phyloP scores from a whole-genome alignment of 2,888 invertebrate genomes.

The Beris chalybata region DNA sequence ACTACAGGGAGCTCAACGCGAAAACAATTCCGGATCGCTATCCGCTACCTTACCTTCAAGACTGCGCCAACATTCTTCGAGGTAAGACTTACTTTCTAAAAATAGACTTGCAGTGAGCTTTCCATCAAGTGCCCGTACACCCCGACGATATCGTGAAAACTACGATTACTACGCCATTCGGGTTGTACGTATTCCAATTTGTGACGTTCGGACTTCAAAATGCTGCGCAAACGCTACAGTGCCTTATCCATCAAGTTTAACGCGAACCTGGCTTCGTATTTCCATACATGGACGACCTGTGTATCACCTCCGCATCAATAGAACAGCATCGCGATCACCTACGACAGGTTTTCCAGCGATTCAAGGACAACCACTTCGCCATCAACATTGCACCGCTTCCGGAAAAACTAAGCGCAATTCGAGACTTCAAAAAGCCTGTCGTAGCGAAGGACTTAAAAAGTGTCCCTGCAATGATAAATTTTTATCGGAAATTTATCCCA shows the following conservation, averaged over 20 bases:
- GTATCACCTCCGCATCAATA: conserved; percentile 37
- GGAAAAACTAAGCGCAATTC: background rate
- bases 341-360: conserved; percentile 34
- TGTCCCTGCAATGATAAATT: background rate
- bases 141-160: too few species aligned
- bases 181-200: too few species aligned
- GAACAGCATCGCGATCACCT: conserved; percentile 41
- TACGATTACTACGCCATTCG: too few species aligned
- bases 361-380: conserved; percentile 39
- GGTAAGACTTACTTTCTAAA: background rate
- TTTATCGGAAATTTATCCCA: conserved; percentile 5
- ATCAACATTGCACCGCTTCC: conserved; percentile 31
- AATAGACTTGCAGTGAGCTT: too few species aligned
- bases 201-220: too few species aligned
- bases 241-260: background rate
- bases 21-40: too few species aligned
- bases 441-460: background rate
- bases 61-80: background rate
- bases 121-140: too few species aligned
- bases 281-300: conserved; percentile 43
- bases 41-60: too few species aligned
- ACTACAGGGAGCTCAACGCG: background rate
- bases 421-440: background rate
- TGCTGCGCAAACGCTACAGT: background rate
- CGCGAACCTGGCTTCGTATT: conserved; percentile 38